These are phyloP conservation scores for Zaprionus ornatus DNA, from an alignment of 1,140 invertebrate genomes.

Conservation along the genomic window DNA sequence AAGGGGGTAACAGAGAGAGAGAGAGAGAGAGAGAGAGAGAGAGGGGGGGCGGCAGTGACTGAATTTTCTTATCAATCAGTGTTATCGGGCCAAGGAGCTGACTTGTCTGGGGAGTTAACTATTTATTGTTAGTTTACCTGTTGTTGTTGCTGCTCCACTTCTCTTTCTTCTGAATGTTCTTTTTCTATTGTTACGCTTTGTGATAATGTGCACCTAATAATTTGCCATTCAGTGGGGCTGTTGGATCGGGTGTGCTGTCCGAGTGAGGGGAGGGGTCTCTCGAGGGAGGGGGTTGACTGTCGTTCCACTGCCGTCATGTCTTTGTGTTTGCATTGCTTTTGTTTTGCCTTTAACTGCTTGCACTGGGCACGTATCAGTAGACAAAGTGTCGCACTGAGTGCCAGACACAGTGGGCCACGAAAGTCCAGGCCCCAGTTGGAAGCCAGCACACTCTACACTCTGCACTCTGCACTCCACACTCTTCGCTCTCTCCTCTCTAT, in stretches of 20 bases:
- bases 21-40: neutral
- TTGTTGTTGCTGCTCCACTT: neutral
- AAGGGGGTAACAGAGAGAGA: neutral
- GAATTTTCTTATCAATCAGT: conserved; percentile 25
- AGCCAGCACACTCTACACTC: conserved; percentile 8
- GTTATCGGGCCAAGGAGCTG: conserved; percentile 35
- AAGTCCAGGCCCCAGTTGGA: conserved; percentile 16
- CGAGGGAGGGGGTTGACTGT: neutral
- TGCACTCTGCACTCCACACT: neutral
- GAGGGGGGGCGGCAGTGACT: neutral
- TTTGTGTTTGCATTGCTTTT: conserved; percentile 46
- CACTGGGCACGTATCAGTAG: conserved; percentile 62
- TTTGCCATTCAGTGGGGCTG: conserved; percentile 43
- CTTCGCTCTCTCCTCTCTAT: too few relatives aligned
- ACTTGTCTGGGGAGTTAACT: conserved; percentile 3
- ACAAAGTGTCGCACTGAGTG: conserved; percentile 73
- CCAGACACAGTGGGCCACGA: conserved; percentile 42
- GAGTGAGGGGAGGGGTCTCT: neutral
- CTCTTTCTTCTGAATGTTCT: neutral
- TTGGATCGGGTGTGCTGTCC: neutral
- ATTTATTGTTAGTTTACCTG: conserved; percentile 2
- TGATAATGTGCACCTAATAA: conserved; percentile 54
- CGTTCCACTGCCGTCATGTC: conserved; percentile 28
- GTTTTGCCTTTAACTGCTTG: conserved; percentile 54
- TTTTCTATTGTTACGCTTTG: neutral